Conservation (phyloP, 2,888 invertebrate species). For the Tuta absoluta region DNA sequence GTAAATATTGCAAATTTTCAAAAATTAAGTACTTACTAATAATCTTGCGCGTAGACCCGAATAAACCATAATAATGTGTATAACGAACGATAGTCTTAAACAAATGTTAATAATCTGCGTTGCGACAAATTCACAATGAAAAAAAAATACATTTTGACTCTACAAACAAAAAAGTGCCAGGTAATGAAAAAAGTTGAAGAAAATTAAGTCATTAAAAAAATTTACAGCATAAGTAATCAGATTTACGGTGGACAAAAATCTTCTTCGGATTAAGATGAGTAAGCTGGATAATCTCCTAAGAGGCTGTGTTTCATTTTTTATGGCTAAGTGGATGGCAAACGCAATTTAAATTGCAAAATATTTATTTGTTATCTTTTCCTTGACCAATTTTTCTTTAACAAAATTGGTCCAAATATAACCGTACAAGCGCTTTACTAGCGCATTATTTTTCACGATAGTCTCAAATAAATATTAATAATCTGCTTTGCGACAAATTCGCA, state of each 20-base stretch:
- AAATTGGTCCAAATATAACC: not conserved
- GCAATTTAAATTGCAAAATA: constrained; percentile 9
- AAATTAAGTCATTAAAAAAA: not conserved
- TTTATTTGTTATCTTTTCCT: constrained; percentile 12
- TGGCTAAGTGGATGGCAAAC: constrained; percentile 9
- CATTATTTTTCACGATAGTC: too few relatives aligned
- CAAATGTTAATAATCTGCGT: too few relatives aligned
- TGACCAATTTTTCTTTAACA: not conserved
- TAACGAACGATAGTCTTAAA: too few relatives aligned
- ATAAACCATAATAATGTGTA: too few relatives aligned
- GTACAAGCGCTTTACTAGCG: not conserved
- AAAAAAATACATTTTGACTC: too few relatives aligned
- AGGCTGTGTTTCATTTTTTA: not conserved
- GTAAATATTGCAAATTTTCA: too few relatives aligned
- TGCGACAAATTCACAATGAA: too few relatives aligned
- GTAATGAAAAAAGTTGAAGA: not conserved
- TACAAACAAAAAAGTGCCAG: too few relatives aligned
- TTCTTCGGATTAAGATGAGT: not conserved
- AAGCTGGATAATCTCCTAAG: constrained; percentile 9
- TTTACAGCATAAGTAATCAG: not conserved
- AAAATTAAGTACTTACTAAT: too few relatives aligned
- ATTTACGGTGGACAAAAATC: not conserved
- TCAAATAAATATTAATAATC: too few relatives aligned
- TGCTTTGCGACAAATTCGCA: too few relatives aligned
- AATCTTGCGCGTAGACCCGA: too few relatives aligned